Conservation (phyloP, 2,113 vertebrate genomes). For the Pimephales promelas region DNA sequence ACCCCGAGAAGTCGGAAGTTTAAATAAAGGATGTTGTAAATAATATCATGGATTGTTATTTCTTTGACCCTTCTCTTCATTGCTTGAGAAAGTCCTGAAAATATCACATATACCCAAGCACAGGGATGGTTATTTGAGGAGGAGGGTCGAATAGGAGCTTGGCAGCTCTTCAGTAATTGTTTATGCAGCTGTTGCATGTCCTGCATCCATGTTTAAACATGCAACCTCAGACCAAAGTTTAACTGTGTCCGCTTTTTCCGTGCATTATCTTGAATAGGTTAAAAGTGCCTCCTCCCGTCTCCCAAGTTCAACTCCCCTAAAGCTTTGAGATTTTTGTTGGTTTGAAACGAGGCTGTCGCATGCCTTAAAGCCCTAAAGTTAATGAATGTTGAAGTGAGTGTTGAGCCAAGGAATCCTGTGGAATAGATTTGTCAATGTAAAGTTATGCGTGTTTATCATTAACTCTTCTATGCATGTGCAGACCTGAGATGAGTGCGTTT, state of each 20-base stretch:
- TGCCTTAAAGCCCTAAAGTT: constrained; percentile 30
- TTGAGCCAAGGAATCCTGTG: not conserved
- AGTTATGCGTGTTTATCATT: constrained; percentile 41
- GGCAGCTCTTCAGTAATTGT: constrained; percentile 58
- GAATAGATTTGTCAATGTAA: constrained; percentile 28
- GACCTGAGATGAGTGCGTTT: not conserved
- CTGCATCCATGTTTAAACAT: constrained; percentile 51
- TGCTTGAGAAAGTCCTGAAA: constrained; percentile 32
- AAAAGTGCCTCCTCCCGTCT: not conserved
- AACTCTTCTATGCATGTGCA: constrained; percentile 30
- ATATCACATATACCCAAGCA: constrained; percentile 31
- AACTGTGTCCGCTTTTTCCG: not conserved
- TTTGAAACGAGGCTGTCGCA: not conserved
- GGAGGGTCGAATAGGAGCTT: constrained; percentile 49
- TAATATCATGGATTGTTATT: constrained; percentile 20
- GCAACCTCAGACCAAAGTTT: constrained; percentile 2
- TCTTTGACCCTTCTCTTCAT: constrained; percentile 25
- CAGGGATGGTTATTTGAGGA: constrained; percentile 57
- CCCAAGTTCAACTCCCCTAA: constrained; percentile 22
- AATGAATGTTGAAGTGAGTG: constrained; percentile 46
- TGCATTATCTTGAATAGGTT: not conserved
- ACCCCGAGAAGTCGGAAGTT: constrained; percentile 21
- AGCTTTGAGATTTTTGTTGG: not conserved
- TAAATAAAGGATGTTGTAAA: constrained; percentile 41
- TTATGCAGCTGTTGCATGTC: constrained; percentile 67